These are phyloP conservation scores for Pinna nobilis DNA, from an alignment of 1,140 invertebrate species.

Conservation along the genomic window DNA sequence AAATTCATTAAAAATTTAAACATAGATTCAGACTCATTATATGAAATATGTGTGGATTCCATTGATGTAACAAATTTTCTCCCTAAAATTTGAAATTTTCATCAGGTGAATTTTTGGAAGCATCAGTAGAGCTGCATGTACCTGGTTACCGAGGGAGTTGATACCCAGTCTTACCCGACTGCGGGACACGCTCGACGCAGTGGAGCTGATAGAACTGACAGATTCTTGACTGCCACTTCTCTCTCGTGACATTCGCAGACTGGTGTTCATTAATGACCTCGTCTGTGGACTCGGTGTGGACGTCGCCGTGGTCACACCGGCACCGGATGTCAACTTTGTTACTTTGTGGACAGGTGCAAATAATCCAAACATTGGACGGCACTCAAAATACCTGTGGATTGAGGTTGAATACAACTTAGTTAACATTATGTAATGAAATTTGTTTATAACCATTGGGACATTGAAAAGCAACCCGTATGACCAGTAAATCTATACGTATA, in stretches of 20 bases:
- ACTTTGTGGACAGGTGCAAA: conserved; percentile 88
- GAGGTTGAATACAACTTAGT: no score
- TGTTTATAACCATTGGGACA: no score
- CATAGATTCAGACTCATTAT: no score
- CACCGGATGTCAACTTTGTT: conserved; percentile 45
- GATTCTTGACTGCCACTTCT: conserved; percentile 83
- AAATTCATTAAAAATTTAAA: no score
- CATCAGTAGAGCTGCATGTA: conserved; percentile 72
- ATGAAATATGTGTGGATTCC: no score
- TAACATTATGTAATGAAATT: no score
- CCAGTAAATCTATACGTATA: no score
- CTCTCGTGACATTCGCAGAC: conserved; percentile 77
- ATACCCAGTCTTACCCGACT: conserved; percentile 83
- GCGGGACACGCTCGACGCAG: conserved; percentile 82
- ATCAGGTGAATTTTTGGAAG: conserved; percentile 14
- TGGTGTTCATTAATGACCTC: conserved; percentile 64
- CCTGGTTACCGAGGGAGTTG: conserved; percentile 78
- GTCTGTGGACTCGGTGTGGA: conserved; percentile 57
- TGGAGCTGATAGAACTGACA: conserved; percentile 87
- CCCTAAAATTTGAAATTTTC: no score
- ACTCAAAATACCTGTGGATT: conserved; percentile 93
- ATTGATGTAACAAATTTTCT: no score
- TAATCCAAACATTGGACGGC: conserved; percentile 90
- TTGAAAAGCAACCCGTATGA: no score
- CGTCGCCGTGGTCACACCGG: conserved; percentile 13